Base-by-base conservation (phyloP, 2,113 vertebrate species). In the Lophura nycthemera region DNA sequence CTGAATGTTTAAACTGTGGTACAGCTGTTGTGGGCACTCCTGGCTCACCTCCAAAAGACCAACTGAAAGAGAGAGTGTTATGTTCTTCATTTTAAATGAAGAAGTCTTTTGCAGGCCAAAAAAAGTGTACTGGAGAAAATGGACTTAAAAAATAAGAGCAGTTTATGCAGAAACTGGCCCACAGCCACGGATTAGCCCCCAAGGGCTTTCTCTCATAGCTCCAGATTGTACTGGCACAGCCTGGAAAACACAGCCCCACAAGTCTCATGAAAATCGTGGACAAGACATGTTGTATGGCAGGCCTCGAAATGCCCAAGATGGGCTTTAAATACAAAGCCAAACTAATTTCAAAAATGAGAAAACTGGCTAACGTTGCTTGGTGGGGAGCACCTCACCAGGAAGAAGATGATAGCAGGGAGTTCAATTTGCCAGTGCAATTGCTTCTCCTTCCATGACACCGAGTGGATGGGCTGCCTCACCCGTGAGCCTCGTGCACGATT, bases 41-140 rank as follows among this genome's bases (percentile, higher is more conserved):
- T 97, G 97, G 97, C 97, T 78, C 29, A 1, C 45, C 64, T 92
- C 97, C 96, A 96, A 56, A 83, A 91, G 85, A 59, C 65, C 93
- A 93, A 95, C 94, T 96, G 90, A 96, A 97, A 98, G 90, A 96
- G 97, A 95, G 86, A 96, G 91, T 97, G 97, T 97, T 97, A 96
- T 48, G 91, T 95, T 88, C 72, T 91, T 86, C 87, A 22, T 91
- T 96, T 94, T 95, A 96, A 96, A 96, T 95, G 97, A 98, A 97
- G 96, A 97, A 96, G 92, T 92, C 95, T 97, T 95, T 96, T 97
- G 94, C 95, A 95, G 92, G 96, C 93, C 83, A 95, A 93, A 94
- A 96, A 94, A 88, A 95, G 83, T 94, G 89, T 89, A 93, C 78
- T 91, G 88, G 95, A 89, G 77, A 97, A 97, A 92, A 92, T 92